Conservation (phyloP, 1,140 invertebrate genomes). For the Papilio xuthus region DNA sequence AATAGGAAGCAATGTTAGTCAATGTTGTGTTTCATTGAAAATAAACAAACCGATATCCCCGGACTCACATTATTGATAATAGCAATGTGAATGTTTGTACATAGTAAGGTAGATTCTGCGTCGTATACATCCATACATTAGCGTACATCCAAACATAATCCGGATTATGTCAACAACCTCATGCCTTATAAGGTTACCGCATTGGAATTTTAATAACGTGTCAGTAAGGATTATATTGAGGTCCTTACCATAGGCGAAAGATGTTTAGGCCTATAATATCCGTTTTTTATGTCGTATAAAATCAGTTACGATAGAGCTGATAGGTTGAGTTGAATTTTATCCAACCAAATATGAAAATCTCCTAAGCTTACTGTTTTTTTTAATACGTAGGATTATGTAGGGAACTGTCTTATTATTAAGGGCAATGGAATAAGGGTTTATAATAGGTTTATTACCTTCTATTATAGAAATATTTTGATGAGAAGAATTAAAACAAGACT, state of each 20-base stretch:
- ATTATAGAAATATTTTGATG: too few species aligned
- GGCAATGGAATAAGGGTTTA: too few species aligned
- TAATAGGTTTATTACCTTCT: too few species aligned
- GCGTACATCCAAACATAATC: not conserved
- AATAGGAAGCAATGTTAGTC: not conserved
- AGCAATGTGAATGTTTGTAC: not conserved
- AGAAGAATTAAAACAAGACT: too few species aligned
- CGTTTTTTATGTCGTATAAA: not conserved
- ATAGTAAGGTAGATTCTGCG: not conserved
- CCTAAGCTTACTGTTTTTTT: not conserved
- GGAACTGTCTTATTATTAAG: too few species aligned
- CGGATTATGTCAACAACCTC: constrained; percentile 22
- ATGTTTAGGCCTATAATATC: not conserved
- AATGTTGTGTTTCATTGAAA: not conserved
- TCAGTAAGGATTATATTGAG: not conserved
- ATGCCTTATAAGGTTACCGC: constrained; percentile 5
- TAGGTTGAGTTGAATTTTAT: not conserved
- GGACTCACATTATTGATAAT: not conserved
- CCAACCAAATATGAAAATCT: too few species aligned
- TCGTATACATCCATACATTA: not conserved
- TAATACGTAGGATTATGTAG: not conserved
- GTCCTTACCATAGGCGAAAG: not conserved
- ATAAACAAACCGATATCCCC: not conserved
- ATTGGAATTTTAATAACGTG: constrained; percentile 18
- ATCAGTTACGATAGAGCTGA: not conserved